Conservation (phyloP, 1,140 invertebrate genomes). For the Delia radicum region DNA sequence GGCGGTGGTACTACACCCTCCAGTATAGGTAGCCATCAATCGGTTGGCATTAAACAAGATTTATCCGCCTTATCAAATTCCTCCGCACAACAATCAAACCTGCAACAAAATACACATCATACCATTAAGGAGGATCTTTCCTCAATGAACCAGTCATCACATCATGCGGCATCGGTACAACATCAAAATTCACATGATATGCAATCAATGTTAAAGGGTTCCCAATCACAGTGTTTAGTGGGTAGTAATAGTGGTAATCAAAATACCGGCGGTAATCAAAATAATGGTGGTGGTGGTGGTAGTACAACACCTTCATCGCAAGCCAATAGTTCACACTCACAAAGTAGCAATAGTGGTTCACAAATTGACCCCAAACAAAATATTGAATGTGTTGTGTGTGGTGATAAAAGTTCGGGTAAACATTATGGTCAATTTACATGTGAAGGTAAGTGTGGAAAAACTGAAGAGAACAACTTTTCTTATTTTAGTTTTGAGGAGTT, state of each 20-base stretch:
- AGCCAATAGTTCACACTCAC: conserved; percentile 70
- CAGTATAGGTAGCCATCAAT: conserved; percentile 52
- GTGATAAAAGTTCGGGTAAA: conserved; percentile 97
- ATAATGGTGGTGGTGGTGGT: conserved; percentile 37
- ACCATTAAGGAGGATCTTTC: conserved; percentile 54
- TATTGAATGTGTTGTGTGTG: conserved; percentile 98
- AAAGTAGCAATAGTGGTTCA: conserved; percentile 65
- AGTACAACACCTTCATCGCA: conserved; percentile 75
- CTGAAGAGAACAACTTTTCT: not conserved
- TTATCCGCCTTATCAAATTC: conserved; percentile 39
- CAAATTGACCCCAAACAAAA: conserved; percentile 83
- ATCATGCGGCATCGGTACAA: conserved; percentile 53
- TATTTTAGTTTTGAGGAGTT: not conserved
- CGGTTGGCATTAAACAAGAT: conserved; percentile 51
- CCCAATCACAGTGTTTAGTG: conserved; percentile 45
- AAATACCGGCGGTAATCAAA: conserved; percentile 48
- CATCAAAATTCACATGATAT: conserved; percentile 27
- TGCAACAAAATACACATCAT: conserved; percentile 47
- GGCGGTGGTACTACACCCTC: conserved; percentile 52
- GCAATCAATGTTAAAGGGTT: conserved; percentile 40
- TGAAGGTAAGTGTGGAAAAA: conserved; percentile 74
- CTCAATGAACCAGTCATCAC: conserved; percentile 40
- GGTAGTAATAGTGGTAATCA: conserved; percentile 49
- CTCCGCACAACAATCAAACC: conserved; percentile 29
- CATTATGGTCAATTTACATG: conserved; percentile 99